Base-by-base conservation (phyloP, 2,888 invertebrate genomes). In the Ormyrus labotus region DNA sequence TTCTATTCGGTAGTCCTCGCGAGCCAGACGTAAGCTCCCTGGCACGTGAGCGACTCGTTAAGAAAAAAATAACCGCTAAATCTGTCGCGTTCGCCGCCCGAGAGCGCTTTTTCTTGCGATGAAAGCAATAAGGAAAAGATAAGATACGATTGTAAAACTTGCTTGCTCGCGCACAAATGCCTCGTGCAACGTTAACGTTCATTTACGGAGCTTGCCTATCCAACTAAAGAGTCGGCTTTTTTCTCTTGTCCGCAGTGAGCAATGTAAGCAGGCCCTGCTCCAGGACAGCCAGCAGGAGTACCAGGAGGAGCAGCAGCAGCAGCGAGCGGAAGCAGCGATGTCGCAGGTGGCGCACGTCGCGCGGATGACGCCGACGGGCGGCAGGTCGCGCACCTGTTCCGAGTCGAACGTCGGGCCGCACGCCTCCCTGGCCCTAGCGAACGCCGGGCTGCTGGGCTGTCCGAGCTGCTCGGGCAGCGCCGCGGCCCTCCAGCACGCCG, bases 231-330 rank as follows among this genome's bases (percentile, higher is more conserved):
- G 34, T 34, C 34, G 34, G 34, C 34, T 11, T 45, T 80, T 58
- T 2, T 76, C 47, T 74, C 34, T 34, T 34, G 34, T 80, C 83
- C 63, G 11, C 86, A 90, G 90, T 88, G 89, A 89, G 85, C 90
- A 86, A 89, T 90, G 90, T 86, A 90, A 89, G 85, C 89, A 90
- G 83, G 85, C 88, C 79, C 75, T 89, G 85, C 87, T 89, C 85
- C 85, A 84, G 76, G 83, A 83, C 81, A 80, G 82, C 75, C 86
- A 87, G 34, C 85, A 85, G 82, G 84, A 82, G 68, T 64, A 65
- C 11, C 64, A 65, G 51, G 69, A 73, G 60, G 51, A 55, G 47
- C 67, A 55, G 11, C 85, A 87, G 45, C 65, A 73, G 75, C 85
- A 87, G 47, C 53, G 19, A 11, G 5, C 58, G 13, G n/a, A 13